Percentiles rank a stretch among this genome's conserved stretches.
These are phyloP conservation scores for Coenonympha glycerion DNA, from an alignment of 2,888 invertebrate species.

Conservation along the genomic window DNA sequence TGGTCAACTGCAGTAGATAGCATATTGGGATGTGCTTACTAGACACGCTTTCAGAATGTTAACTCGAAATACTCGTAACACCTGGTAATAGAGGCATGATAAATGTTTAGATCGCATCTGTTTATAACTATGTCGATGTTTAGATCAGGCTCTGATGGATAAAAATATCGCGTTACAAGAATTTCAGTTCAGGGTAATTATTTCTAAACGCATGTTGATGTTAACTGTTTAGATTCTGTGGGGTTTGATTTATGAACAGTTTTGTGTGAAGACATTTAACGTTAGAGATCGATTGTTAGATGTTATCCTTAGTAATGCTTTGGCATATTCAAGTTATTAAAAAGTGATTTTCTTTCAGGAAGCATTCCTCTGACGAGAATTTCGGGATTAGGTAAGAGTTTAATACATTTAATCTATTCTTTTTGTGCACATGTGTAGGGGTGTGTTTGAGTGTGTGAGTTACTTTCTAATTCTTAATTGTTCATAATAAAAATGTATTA, in stretches of 20 bases:
- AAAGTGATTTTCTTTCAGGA: conserved; percentile 51
- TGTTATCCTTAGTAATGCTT: neutral
- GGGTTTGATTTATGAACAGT: neutral
- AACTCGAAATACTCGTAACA: neutral
- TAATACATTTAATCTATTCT: no score
- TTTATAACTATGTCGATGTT: conserved; percentile 14
- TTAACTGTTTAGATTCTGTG: conserved; percentile 4
- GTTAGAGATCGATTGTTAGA: neutral
- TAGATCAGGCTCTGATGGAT: conserved; percentile 1
- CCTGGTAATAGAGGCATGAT: conserved; percentile 26
- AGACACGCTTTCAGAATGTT: conserved; percentile 15
- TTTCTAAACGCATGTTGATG: conserved; percentile 9
- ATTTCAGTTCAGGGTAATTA: neutral
- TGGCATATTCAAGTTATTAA: neutral
- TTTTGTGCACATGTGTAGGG: no score
- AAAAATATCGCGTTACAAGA: neutral
- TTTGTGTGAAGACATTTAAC: neutral
- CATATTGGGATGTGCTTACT: conserved; percentile 23
- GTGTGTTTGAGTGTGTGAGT: no score
- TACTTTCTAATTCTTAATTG: no score
- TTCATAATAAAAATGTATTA: no score
- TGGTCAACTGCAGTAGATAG: conserved; percentile 17
- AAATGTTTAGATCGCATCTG: conserved; percentile 23
- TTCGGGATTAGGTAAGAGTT: conserved; percentile 73
- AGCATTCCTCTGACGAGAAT: conserved; percentile 76